phyloP scores from a whole-genome alignment of 2,797 vertebrate genomes.

The Fistularia commersonii region DNA sequence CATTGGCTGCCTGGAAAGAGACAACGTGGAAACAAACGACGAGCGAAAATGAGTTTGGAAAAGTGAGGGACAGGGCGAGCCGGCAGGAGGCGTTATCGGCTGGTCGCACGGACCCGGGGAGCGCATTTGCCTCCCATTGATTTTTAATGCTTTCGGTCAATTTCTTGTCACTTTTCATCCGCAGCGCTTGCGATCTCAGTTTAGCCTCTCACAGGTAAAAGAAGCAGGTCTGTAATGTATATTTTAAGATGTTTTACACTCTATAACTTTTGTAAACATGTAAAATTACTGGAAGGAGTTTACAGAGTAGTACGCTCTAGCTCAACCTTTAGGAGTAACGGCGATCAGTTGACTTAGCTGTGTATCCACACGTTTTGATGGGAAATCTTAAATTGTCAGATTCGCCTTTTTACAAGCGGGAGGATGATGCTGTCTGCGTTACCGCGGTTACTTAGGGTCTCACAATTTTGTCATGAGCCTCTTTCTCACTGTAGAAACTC shows the following conservation, averaged over 20 bases:
- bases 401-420: too few species aligned
- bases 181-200: conserved; percentile 94
- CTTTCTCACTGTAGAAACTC: too few species aligned
- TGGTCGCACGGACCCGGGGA: conserved; percentile 99
- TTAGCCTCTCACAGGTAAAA: conserved; percentile 85
- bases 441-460: too few species aligned
- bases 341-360: too few species aligned
- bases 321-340: too few species aligned
- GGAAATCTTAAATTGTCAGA: too few species aligned
- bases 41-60: conserved; percentile 35
- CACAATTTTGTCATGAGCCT: too few species aligned
- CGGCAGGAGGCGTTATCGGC: conserved; percentile 84
- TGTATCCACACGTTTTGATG: too few species aligned
- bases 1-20: not conserved
- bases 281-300: not conserved
- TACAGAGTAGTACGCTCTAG: too few species aligned
- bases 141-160: conserved; percentile 97
- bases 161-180: conserved; percentile 99
- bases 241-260: conserved; percentile 25
- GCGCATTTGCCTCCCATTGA: conserved; percentile 99
- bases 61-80: conserved; percentile 22
- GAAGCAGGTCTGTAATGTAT: conserved; percentile 71
- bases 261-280: not conserved
- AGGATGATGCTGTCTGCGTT: too few species aligned
- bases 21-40: conserved; percentile 31